Evolutionary conservation across 2,113 vertebrate genomes (phyloP).

Genomic region (Microtus oregoni): DNA sequence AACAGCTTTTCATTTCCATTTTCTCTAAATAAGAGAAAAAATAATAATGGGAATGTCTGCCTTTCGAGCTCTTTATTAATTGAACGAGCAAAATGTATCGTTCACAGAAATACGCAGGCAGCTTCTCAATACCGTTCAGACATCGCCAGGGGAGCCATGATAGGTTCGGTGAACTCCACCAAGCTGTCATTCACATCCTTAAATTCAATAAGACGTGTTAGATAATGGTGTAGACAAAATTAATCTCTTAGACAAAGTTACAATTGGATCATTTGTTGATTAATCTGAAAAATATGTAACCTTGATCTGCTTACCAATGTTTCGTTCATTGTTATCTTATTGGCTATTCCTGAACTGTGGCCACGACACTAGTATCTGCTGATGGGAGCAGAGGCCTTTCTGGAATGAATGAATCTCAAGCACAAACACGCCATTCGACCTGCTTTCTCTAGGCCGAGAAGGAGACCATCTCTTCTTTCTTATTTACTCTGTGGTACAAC

Average conservation of each 20-base stretch:
- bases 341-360: not conserved
- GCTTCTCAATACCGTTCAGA: not conserved
- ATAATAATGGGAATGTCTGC: not conserved
- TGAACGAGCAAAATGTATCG: constrained; percentile 36
- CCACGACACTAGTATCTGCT: not conserved
- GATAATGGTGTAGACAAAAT: constrained; percentile 20
- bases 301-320: not conserved
- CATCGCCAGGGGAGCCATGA: not conserved
- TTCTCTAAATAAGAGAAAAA: constrained; percentile 33
- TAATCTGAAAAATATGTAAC: constrained; percentile 29
- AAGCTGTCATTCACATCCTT: not conserved
- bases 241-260: constrained; percentile 44
- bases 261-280: constrained; percentile 17
- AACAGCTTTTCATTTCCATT: not conserved
- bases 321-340: not conserved
- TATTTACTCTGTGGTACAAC: constrained; percentile 9
- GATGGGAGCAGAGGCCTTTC: not conserved
- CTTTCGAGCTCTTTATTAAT: constrained; percentile 28
- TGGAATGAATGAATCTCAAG: not conserved
- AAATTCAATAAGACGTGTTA: not conserved
- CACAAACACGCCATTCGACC: not conserved
- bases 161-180: not conserved
- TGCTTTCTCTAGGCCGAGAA: not conserved
- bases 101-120: not conserved
- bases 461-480: constrained; percentile 1